Base-by-base conservation (phyloP, 2,888 invertebrate genomes). In the Allolobophora icterica region DNA sequence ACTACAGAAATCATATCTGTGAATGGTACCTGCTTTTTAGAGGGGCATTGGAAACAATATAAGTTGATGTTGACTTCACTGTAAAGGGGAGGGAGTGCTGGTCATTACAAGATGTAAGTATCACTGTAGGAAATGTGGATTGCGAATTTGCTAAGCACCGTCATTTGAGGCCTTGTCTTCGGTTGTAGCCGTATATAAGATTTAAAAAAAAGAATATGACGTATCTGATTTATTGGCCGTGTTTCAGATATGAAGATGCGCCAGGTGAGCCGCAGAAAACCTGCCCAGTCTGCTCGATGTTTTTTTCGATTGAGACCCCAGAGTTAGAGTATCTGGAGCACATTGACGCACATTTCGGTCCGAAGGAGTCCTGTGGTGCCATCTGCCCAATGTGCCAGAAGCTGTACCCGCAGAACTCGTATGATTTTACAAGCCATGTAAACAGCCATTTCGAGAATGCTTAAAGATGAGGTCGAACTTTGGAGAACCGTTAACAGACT, bases 311-410 rank as follows among this genome's bases (percentile, higher is more conserved):
- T 11, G 94, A 94, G 91, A 92, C 92, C 83, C 91, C 92, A 35
- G 94, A 94, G 21, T 87, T 89, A 33, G 93, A 93, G n/a, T 94
- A 94, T 89, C 92, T 93, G 40, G 93, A 93, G 45, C 94, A 94
- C 92, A 92, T 94, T 58, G 90, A 94, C 91, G 92, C 93, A 19
- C 94, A 94, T 91, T 93, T 94, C 21, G 94, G 94, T 19, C 92
- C 92, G n/a, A 71, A 71, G 71, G 71, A 71, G 71, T 71, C 30
- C 30, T 71, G 71, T 71, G 71, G 71, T 13, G 71, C 13, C n/a
- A 93, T 94, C 89, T 94, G 94, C 89, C 94, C 94, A 0, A 90
- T 94, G 34, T 94, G 94, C 92, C 92, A 93, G 34, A 92, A 93
- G 91, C 92, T 93, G 92, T 93, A n/a, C 71, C n/a, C 71, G 11